phyloP scores from a whole-genome alignment of 2,113 vertebrate species.

The Psettodes erumei region DNA sequence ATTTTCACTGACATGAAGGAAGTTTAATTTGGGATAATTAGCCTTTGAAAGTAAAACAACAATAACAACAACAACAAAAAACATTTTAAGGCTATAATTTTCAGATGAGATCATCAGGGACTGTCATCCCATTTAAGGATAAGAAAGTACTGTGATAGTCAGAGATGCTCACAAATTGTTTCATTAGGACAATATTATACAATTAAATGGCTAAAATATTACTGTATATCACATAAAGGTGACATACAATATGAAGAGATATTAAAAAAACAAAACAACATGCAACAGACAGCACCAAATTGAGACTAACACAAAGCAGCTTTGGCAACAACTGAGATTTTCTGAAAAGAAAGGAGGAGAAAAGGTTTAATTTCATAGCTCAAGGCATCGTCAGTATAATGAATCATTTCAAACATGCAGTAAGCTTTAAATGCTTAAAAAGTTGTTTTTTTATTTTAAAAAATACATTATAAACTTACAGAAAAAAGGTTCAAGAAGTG shows the following conservation, averaged over 20 bases:
- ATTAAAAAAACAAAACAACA: constrained; percentile 74
- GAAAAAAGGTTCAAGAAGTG: constrained; percentile 52
- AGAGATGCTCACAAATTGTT: constrained; percentile 69
- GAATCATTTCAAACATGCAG: constrained; percentile 77
- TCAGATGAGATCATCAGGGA: constrained; percentile 17
- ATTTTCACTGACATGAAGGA: constrained; percentile 36
- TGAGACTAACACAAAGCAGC: constrained; percentile 72
- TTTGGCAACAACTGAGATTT: constrained; percentile 68
- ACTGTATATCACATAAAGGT: constrained; percentile 65
- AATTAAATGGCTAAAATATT: constrained; percentile 68
- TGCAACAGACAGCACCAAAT: constrained; percentile 72
- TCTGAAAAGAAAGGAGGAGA: constrained; percentile 48
- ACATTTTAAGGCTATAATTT: background rate
- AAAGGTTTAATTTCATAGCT: constrained; percentile 67
- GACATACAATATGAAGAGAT: constrained; percentile 68
- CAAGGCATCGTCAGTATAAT: constrained; percentile 76
- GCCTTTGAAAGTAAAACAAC: constrained; percentile 13
- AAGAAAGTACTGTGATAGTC: constrained; percentile 50
- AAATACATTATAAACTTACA: constrained; percentile 64
- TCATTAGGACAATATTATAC: constrained; percentile 55
- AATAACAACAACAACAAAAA: no score
- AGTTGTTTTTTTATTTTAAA: constrained; percentile 35
- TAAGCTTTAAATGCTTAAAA: constrained; percentile 73
- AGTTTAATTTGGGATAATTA: constrained; percentile 32
- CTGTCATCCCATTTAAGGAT: constrained; percentile 23